Evolutionary conservation across 2,888 invertebrate genomes (phyloP), one percentile per base, ranked within the genome.

Genomic region (Camptogramma bilineatum): DNA sequence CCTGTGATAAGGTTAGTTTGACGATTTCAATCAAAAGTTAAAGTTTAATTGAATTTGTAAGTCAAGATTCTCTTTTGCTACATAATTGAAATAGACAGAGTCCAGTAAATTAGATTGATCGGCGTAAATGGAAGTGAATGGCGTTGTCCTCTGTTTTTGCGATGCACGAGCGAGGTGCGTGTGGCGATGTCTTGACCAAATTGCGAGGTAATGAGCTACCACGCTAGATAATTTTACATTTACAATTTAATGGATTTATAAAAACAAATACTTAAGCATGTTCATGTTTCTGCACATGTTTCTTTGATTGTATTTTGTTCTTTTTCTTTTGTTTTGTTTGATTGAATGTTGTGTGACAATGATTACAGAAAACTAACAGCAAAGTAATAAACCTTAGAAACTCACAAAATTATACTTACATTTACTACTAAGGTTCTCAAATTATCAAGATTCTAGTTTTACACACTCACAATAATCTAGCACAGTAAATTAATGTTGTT

Each of bases 101-200:
- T 60, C 48, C 34, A 34, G 57, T 50, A 51, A 57, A 59, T 52
- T 56, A 53, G 59, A 62, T 62, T 60, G 48, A 31, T 10, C 52
- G 50, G 52, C 34, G 62, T 55, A 54, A 64, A 60, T 62, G 50
- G 61, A 58, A 65, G 68, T 61, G 61, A 69, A 61, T 52, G 69
- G 66, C 54, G 47, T 4, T 52, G 63, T 63, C 58, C 61, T 57
- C 53, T 4, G 54, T 58, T 57, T 66, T 64, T 64, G 61, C 48
- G 58, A 28, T 28, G 9, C 19, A 8, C 18, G 28, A 47, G 46
- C 31, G 31, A 21, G 31, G 52, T 59, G 55, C 42, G 51, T 60
- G 62, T 58, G 62, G 39, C 54, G 53, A 17, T 50, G 19, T 63
- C 44, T 59, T 59, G 19, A 53, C 52, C 10, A 59, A 66, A 69